A percentile compares a stretch with the other conserved stretches of the same genome.
Conservation (phyloP, 2,888 invertebrate species). For the Eumerus sabulonum region DNA sequence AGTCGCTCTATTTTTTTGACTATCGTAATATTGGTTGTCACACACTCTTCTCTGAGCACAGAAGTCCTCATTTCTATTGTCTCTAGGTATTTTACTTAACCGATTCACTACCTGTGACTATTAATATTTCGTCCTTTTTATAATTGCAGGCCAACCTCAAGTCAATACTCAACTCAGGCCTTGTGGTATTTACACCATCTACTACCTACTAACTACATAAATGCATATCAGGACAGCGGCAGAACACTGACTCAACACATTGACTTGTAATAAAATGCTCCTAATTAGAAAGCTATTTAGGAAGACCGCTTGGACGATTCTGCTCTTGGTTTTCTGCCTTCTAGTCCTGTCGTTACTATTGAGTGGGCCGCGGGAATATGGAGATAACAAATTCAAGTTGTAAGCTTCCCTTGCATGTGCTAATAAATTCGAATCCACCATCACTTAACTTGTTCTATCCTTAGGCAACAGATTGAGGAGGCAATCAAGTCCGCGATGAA, state of each 20-base stretch:
- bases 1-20: no score
- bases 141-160: no score
- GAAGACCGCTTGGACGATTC: conserved; percentile 52
- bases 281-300: conserved; percentile 62
- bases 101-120: no score
- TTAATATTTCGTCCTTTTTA: no score
- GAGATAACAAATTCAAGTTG: conserved; percentile 74
- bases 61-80: no score
- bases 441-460: conserved; percentile 6
- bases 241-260: background rate
- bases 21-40: no score
- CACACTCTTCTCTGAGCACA: no score
- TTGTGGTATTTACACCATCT: background rate
- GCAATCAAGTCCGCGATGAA: conserved; percentile 79
- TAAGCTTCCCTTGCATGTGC: conserved; percentile 70
- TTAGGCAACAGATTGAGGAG: conserved; percentile 80
- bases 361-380: conserved; percentile 64
- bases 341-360: conserved; percentile 51
- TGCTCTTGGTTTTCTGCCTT: conserved; percentile 50
- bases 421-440: no score
- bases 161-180: background rate
- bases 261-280: conserved; percentile 51
- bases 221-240: conserved; percentile 26
- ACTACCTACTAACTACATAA: conserved; percentile 3
- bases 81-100: no score